A percentile compares a stretch with the other conserved stretches of the same genome.
Conservation (phyloP, 2,113 vertebrate species). For the Anarhynchus alexandrinus region DNA sequence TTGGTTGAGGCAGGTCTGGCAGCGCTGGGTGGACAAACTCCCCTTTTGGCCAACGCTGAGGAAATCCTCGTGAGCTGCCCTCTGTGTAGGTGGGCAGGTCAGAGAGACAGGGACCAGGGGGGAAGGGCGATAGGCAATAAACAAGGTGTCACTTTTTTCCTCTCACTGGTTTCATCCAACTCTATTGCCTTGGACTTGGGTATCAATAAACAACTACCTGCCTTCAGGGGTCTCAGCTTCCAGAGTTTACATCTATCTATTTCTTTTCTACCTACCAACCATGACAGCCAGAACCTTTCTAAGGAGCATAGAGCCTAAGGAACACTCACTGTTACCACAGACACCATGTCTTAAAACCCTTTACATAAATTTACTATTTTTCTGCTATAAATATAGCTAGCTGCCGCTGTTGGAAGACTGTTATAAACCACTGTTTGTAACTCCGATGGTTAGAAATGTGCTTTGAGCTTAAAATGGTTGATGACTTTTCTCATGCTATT, state of each 20-base stretch:
- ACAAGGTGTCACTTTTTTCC: not conserved
- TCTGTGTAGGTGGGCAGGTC: not conserved
- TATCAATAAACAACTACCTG: not conserved
- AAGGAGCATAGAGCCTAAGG: not conserved
- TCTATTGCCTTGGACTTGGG: not conserved
- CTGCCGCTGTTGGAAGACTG: not conserved
- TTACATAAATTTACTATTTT: not conserved
- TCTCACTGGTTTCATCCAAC: not conserved
- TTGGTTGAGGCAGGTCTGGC: not conserved
- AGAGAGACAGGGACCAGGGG: not conserved
- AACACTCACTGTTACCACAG: not conserved
- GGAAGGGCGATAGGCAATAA: not conserved
- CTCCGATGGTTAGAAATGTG: not conserved
- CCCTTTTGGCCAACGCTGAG: not conserved
- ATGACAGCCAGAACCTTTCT: not conserved
- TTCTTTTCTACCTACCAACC: not conserved
- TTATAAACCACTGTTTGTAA: not conserved
- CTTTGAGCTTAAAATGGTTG: conserved; percentile 21
- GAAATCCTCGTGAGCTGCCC: not conserved
- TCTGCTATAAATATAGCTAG: not conserved
- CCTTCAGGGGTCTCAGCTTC: not conserved
- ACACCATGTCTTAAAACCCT: not conserved
- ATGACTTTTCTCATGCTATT: not conserved
- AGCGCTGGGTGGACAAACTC: not conserved
- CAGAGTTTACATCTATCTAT: not conserved